Evolutionary conservation across 2,797 vertebrate species (phyloP), one percentile per base, ranked within the genome.

Genomic region (Poecilia velifera): DNA sequence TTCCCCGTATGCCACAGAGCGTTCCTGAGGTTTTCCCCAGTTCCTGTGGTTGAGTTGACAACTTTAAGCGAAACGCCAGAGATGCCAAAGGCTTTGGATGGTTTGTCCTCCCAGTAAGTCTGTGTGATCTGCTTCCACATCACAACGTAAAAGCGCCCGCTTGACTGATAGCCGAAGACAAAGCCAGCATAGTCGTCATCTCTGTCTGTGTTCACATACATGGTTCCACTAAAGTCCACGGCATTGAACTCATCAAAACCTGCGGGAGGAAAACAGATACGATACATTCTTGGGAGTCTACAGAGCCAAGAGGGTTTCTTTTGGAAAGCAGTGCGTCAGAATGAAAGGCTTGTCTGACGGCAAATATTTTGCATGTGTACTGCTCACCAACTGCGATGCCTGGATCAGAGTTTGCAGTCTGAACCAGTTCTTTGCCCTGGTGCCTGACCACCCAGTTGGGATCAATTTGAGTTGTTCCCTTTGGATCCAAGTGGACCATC

Each of bases 91-190:
- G 98, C 98, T 77, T 97, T 97, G 18, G 98, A 98, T 59, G 98
- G 98, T 85, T 98, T 97, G 86, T 98, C 96, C 70, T 99, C 98
- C 98, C 98, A 99, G 92, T 99, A 99, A 0, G 98, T 99, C 95
- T 99, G 98, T 3, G 98, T 99, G 84, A 99, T 98, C 93, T 99
- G 98, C 91, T 99, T 99, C 98, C 98, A 99, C 98, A 99, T 99
- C 13, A 99, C 96, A 55, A 99, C 98, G 0, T 99, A 99, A 89
- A 99, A 99, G 14, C 98, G 97, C 62, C 96, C 97, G 83, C 98
- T 99, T 6, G 98, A 99, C 93, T 99, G 98, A 94, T 99, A 99
- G 88, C 97, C 97, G 9, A 99, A 99, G 76, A 99, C 98, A 73
- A 99, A 99, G 79, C 98, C 98, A 0, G 98, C 98, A 0, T 99